Percentiles rank a stretch among this genome's conserved stretches.
Conservation (phyloP, 1,140 invertebrate genomes). For the Leguminivora glycinivorella region DNA sequence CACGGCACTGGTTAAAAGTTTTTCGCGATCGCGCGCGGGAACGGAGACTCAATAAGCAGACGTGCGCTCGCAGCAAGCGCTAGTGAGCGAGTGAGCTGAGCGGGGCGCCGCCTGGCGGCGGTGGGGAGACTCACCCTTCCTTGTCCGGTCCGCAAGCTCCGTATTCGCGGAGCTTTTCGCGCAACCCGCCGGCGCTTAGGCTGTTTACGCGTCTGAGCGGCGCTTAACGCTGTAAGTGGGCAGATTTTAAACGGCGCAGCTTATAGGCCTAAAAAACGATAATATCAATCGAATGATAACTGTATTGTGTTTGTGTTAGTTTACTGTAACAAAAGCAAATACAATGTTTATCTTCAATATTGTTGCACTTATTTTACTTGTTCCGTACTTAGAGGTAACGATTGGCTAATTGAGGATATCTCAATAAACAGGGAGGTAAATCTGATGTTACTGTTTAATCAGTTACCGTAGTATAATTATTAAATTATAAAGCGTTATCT, state of each 20-base stretch:
- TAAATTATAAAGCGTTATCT: no score
- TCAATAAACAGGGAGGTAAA: no score
- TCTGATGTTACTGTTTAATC: no score
- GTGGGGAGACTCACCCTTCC: constrained; percentile 63
- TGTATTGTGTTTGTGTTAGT: neutral
- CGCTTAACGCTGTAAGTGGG: constrained; percentile 74
- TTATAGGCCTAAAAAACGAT: constrained; percentile 74
- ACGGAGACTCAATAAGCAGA: constrained; percentile 46
- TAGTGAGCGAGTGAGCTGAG: constrained; percentile 29
- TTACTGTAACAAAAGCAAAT: neutral
- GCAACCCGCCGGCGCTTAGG: constrained; percentile 41
- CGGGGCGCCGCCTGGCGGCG: constrained; percentile 38
- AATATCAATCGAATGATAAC: constrained; percentile 53
- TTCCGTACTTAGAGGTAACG: no score
- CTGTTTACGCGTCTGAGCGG: constrained; percentile 41
- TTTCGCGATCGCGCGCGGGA: constrained; percentile 70
- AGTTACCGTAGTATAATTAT: no score
- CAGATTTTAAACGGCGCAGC: constrained; percentile 70
- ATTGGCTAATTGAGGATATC: no score
- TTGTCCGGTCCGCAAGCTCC: constrained; percentile 66
- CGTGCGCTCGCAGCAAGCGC: constrained; percentile 37
- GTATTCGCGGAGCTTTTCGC: constrained; percentile 67
- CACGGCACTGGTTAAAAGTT: constrained; percentile 69
- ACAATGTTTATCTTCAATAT: no score
- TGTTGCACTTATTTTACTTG: no score